Percentiles rank a stretch among this genome's conserved stretches.
Evolutionary conservation across 2,888 invertebrate genomes (phyloP).

Genomic region (Congeria kusceri): DNA sequence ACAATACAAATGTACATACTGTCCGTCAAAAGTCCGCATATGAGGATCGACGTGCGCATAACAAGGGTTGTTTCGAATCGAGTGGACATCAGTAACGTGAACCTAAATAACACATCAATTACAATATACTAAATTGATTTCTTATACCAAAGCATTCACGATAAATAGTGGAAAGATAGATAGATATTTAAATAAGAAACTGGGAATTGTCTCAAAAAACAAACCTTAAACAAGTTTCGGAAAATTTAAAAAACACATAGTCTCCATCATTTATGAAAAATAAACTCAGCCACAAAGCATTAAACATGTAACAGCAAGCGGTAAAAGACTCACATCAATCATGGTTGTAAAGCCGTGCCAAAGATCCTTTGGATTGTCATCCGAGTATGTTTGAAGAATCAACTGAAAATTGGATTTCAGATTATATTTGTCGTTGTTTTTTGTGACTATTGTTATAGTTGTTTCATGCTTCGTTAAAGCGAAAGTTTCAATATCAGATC

Average conservation of each 20-base stretch:
- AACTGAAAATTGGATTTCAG: constrained; percentile 20
- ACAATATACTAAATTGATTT: too few species aligned
- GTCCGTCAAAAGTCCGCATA: constrained; percentile 22
- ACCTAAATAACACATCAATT: constrained; percentile 14
- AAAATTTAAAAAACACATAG: too few species aligned
- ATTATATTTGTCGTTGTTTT: constrained; percentile 30
- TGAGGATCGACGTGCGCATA: constrained; percentile 38
- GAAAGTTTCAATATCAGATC: neutral
- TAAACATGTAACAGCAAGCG: too few species aligned
- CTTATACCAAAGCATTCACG: too few species aligned
- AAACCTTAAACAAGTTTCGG: too few species aligned
- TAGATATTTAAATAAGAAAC: too few species aligned
- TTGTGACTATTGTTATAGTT: constrained; percentile 32
- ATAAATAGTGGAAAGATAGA: too few species aligned
- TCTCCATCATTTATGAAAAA: too few species aligned
- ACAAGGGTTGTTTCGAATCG: constrained; percentile 6
- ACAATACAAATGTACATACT: too few species aligned
- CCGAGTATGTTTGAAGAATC: neutral
- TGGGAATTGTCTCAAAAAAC: too few species aligned
- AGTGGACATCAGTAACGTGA: constrained; percentile 8
- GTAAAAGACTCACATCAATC: neutral
- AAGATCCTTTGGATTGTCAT: constrained; percentile 8
- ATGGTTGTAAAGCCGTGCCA: constrained; percentile 13
- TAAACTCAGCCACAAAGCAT: too few species aligned
- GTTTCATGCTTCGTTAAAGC: neutral